Evolutionary conservation across 2,888 invertebrate genomes (phyloP), one percentile per base, ranked within the genome.

Genomic region (Dryobota labecula): DNA sequence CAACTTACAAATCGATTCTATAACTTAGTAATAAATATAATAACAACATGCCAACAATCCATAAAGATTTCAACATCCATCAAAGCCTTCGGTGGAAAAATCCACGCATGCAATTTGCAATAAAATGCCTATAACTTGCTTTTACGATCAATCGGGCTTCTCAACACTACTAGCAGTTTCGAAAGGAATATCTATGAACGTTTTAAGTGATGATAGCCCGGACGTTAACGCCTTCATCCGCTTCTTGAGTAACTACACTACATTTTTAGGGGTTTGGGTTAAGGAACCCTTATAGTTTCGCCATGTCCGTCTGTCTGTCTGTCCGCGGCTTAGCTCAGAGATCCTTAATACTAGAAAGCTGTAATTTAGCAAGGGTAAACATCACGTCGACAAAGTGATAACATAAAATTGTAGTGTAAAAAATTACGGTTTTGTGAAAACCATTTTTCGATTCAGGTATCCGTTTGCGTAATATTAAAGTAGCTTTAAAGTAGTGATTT

Each of bases 21-120:
- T 27, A 47, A 36, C 51, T 41, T 30, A 1, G n/a, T 66, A 53
- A 58, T 63, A 53, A 58, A 72, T 45, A 8, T 45, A 58, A 30
- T 33, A 72, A 53, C 13, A 66, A 27, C 61, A 47, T 62, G 47
- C 36, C 45, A 65, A 77, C 45, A 58, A 74, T 62, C 20, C 62
- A 62, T n/a, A 49, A 24, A 80, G 61, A 76, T 58, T 36, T 30
- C 13, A 3, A 20, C 38, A 38, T 5, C 63, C 69, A 53, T 70
- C 54, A 76, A 70, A 81, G 56, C 18, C 30, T 66, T 53, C 56
- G 43, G 43, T 66, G 65, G 82, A 81, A 81, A 78, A 66, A 78
- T 81, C 43, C 62, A 81, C 77, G 66, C 82, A 70, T 72, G 63
- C 82, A 82, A 79, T 79, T 77, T 79, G 79, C 82, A 79, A 82